Percentiles rank a stretch among this genome's conserved stretches.
phyloP scores from a whole-genome alignment of 2,888 invertebrate genomes.

The Euzetes globulus region DNA sequence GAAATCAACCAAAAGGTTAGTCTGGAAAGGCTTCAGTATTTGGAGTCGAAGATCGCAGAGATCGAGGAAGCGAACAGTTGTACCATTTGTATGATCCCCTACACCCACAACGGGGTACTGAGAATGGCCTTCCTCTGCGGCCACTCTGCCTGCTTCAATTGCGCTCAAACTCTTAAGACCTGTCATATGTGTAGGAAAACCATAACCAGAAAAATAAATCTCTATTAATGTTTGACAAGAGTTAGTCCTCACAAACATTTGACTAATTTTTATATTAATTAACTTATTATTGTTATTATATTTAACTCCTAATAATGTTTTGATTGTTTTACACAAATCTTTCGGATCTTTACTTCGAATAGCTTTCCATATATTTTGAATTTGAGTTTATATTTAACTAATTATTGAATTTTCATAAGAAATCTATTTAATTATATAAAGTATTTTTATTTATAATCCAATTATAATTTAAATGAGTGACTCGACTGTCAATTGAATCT shows the following conservation, averaged over 20 bases:
- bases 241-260: background rate
- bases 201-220: conserved; percentile 64
- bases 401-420: too few species aligned
- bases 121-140: conserved; percentile 82
- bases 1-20: conserved; percentile 58
- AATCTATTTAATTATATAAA: too few species aligned
- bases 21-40: conserved; percentile 59
- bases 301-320: too few species aligned
- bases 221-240: conserved; percentile 49
- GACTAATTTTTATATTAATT: too few species aligned
- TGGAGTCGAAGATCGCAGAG: conserved; percentile 72
- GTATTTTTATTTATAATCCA: too few species aligned
- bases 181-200: conserved; percentile 79
- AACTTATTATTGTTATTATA: too few species aligned
- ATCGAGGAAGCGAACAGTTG: conserved; percentile 78
- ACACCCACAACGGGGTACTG: conserved; percentile 49
- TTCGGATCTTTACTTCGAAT: too few species aligned
- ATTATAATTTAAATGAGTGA: too few species aligned
- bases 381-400: too few species aligned
- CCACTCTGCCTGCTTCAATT: conserved; percentile 72
- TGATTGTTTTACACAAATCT: too few species aligned
- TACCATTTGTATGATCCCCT: conserved; percentile 76
- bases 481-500: too few species aligned
- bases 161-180: conserved; percentile 68
- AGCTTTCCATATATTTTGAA: too few species aligned